Conservation (phyloP, 1,140 invertebrate genomes). For the Dolichoris vasculosae region DNA sequence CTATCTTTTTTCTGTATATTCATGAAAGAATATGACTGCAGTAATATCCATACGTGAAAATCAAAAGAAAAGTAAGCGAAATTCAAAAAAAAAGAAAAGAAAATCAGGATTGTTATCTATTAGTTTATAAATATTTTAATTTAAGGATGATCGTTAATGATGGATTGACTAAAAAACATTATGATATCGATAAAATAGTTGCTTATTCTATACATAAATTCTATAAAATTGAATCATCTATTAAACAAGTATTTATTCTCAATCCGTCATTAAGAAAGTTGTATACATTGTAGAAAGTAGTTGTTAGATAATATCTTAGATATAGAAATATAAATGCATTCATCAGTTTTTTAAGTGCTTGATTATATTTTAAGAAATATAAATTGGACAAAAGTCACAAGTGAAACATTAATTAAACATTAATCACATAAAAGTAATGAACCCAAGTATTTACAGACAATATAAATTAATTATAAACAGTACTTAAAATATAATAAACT, state of each 20-base stretch:
- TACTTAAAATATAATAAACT: neutral
- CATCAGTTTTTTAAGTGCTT: neutral
- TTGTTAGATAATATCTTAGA: conserved; percentile 32
- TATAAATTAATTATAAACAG: no score
- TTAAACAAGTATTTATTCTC: conserved; percentile 25
- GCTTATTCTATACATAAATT: neutral
- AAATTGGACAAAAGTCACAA: no score
- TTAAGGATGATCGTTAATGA: conserved; percentile 35
- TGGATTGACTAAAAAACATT: neutral
- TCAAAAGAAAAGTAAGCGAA: conserved; percentile 13
- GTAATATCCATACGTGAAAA: conserved; percentile 7
- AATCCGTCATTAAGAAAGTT: conserved; percentile 33
- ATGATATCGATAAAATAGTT: neutral
- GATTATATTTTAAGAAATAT: neutral
- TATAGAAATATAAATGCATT: neutral
- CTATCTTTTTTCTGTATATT: neutral
- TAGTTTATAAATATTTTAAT: conserved; percentile 45
- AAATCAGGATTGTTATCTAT: conserved; percentile 2
- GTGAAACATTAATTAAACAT: no score
- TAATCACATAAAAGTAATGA: no score
- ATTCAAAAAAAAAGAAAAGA: conserved; percentile 14
- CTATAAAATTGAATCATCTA: neutral
- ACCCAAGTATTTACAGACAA: no score
- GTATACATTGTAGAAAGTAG: conserved; percentile 44
- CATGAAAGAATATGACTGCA: neutral